Evolutionary conservation across 1,140 invertebrate genomes (phyloP).

Genomic region (Hestina assimilis): DNA sequence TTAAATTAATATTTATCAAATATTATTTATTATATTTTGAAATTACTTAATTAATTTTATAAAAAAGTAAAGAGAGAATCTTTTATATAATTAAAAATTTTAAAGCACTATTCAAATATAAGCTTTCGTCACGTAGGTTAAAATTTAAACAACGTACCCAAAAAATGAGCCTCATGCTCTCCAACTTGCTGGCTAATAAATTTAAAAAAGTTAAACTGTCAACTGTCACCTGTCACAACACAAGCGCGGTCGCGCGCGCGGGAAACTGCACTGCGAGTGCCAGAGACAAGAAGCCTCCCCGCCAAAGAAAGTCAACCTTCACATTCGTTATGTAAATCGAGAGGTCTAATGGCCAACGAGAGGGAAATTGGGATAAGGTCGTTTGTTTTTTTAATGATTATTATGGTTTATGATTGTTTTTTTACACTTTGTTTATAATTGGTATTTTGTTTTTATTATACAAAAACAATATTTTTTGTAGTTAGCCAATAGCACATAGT

Average conservation of each 20-base stretch:
- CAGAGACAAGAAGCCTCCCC: constrained; percentile 47
- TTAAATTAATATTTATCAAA: neutral
- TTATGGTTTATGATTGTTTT: neutral
- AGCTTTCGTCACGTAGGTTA: neutral
- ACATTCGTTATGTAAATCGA: constrained; percentile 73
- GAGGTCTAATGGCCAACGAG: constrained; percentile 41
- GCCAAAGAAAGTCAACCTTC: constrained; percentile 71
- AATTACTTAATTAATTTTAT: neutral
- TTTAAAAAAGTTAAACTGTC: constrained; percentile 33
- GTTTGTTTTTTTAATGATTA: constrained; percentile 11
- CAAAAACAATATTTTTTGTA: neutral
- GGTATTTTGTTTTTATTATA: neutral
- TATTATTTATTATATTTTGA: neutral
- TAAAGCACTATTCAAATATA: neutral
- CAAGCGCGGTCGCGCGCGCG: constrained; percentile 62
- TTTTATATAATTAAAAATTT: no score
- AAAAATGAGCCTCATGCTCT: constrained; percentile 71
- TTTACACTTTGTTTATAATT: neutral
- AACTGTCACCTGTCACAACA: constrained; percentile 52
- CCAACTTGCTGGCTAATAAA: constrained; percentile 55
- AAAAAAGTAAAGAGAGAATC: neutral
- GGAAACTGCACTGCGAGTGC: constrained; percentile 45
- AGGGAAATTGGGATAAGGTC: constrained; percentile 48
- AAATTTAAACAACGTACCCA: constrained; percentile 53
- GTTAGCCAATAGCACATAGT: no score